These are phyloP conservation scores for Xyrauchen texanus DNA, from an alignment of 2,113 vertebrate species.

Conservation along the genomic window DNA sequence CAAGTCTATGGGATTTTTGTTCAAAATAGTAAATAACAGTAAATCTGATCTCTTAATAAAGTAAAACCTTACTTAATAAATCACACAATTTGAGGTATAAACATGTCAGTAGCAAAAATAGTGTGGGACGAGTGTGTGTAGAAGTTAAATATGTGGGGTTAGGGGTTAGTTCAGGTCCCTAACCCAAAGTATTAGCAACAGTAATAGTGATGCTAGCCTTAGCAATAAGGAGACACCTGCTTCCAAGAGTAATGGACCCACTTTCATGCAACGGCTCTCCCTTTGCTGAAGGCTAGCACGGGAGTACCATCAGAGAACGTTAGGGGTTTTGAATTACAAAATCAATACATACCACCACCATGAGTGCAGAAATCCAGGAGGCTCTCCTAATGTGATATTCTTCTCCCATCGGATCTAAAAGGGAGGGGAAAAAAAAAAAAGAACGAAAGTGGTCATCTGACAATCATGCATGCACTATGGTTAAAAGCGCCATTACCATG, in stretches of 20 bases:
- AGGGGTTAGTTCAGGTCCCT: too few species aligned
- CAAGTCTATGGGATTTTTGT: too few species aligned
- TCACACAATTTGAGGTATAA: too few species aligned
- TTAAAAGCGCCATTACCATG: neutral
- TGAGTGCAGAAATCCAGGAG: slow-evolving; percentile 78
- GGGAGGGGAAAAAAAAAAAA: slow-evolving; percentile 40
- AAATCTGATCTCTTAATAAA: too few species aligned
- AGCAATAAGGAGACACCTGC: neutral
- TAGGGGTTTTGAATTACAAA: slow-evolving; percentile 32
- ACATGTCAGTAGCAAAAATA: too few species aligned
- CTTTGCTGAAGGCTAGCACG: slow-evolving; percentile 18
- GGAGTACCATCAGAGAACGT: slow-evolving; percentile 1
- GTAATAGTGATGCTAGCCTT: too few species aligned
- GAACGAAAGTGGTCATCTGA: slow-evolving; percentile 14
- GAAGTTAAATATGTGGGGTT: too few species aligned
- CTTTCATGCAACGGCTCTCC: slow-evolving; percentile 8
- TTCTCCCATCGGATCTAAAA: slow-evolving; percentile 78
- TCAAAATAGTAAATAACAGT: too few species aligned
- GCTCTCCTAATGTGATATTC: slow-evolving; percentile 79
- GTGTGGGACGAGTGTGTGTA: too few species aligned
- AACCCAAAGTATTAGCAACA: too few species aligned
- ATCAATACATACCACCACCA: slow-evolving; percentile 77
- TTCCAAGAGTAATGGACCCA: slow-evolving; percentile 31
- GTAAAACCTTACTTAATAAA: too few species aligned
- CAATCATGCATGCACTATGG: neutral